These are phyloP conservation scores for Pelochelys cantorii DNA, from an alignment of 2,797 vertebrate species.

Conservation along the genomic window DNA sequence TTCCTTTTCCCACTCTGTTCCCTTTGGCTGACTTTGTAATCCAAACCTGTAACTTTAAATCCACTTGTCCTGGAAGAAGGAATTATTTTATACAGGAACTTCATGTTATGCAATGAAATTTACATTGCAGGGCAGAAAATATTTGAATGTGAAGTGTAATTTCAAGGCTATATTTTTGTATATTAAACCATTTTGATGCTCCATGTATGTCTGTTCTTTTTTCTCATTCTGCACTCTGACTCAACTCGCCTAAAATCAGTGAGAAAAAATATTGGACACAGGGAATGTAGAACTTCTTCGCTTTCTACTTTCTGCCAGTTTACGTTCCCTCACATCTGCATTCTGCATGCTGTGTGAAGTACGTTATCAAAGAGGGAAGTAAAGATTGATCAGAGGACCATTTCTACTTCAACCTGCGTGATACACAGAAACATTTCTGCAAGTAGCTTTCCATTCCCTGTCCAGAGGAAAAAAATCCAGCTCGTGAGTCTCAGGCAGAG, in stretches of 20 bases:
- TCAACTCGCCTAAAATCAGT: background rate
- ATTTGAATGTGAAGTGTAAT: background rate
- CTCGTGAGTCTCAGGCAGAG: background rate
- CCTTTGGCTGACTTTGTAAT: background rate
- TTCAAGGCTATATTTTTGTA: background rate
- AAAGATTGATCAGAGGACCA: background rate
- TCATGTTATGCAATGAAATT: background rate
- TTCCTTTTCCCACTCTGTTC: background rate
- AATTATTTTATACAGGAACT: fast-evolving
- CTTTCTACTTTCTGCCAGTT: background rate
- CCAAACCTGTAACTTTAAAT: background rate
- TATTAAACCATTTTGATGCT: background rate
- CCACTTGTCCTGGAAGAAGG: background rate
- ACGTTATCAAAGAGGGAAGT: background rate
- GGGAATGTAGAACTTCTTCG: background rate
- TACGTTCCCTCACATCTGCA: background rate
- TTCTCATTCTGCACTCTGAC: background rate
- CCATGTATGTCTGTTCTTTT: background rate
- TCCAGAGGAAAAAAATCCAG: background rate
- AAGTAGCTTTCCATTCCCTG: background rate
- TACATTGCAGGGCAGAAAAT: background rate
- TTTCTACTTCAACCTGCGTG: background rate
- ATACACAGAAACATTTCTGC: background rate
- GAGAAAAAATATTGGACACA: background rate
- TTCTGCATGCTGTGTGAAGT: background rate